Conservation (phyloP, 2,888 invertebrate species). For the Apeira syringaria region DNA sequence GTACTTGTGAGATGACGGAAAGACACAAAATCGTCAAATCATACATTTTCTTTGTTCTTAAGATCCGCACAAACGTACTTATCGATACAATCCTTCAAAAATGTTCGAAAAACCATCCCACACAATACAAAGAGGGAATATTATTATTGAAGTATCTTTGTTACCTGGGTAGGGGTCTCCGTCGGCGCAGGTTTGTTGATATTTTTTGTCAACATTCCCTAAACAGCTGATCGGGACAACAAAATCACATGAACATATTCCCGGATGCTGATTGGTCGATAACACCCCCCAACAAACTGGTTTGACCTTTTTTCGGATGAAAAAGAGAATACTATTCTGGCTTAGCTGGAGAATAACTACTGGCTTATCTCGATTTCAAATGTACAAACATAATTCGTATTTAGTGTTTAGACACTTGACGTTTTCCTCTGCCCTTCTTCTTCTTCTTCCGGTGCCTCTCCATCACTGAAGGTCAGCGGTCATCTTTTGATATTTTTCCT, state of each 20-base stretch:
- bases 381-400: background rate
- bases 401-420: too few species aligned
- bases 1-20: too few species aligned
- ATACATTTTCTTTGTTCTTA: too few species aligned
- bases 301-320: constrained; percentile 25
- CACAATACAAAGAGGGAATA: constrained; percentile 22
- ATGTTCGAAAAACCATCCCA: background rate
- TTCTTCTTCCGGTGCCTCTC: too few species aligned
- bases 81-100: background rate
- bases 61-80: background rate
- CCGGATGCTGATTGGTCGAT: constrained; percentile 44
- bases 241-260: constrained; percentile 49
- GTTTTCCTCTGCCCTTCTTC: too few species aligned
- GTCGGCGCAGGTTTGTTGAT: constrained; percentile 56
- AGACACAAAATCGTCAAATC: too few species aligned
- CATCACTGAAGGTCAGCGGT: too few species aligned
- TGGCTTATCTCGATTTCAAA: constrained; percentile 10
- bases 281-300: constrained; percentile 40
- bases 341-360: too few species aligned
- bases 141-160: constrained; percentile 39
- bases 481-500: too few species aligned
- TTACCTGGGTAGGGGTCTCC: constrained; percentile 55
- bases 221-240: constrained; percentile 71
- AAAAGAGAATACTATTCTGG: constrained; percentile 23
- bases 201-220: constrained; percentile 66